These are phyloP conservation scores for Penaeus chinensis DNA, from an alignment of 1,140 invertebrate genomes.

Conservation along the genomic window DNA sequence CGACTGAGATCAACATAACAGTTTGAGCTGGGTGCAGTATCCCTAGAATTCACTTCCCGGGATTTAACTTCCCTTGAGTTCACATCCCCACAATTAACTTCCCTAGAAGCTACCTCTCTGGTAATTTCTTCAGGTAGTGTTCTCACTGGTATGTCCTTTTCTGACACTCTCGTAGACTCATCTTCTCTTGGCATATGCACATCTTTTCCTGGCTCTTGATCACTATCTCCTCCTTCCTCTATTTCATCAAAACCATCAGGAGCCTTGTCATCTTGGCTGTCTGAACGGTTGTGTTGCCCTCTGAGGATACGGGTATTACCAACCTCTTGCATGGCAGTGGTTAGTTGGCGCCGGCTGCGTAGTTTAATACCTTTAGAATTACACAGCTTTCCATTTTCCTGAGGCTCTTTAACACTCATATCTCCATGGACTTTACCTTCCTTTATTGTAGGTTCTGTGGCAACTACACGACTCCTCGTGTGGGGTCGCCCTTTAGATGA, in stretches of 20 bases:
- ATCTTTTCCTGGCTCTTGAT: slow-evolving; percentile 20
- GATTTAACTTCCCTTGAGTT: slow-evolving; percentile 14
- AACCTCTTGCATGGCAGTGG: slow-evolving; percentile 44
- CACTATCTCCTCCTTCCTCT: slow-evolving; percentile 35
- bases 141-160: slow-evolving; percentile 16
- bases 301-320: slow-evolving; percentile 44
- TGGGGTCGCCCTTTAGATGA: slow-evolving; percentile 36
- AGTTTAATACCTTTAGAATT: slow-evolving; percentile 43
- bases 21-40: slow-evolving; percentile 51
- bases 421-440: slow-evolving; percentile 34
- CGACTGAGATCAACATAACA: slow-evolving; percentile 58
- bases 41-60: slow-evolving; percentile 13
- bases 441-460: slow-evolving; percentile 25
- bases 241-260: slow-evolving; percentile 24
- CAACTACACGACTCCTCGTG: slow-evolving; percentile 44
- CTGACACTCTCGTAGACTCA: slow-evolving; percentile 45
- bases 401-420: not conserved
- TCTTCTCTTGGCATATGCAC: slow-evolving; percentile 16
- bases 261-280: slow-evolving; percentile 17
- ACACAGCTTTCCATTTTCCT: slow-evolving; percentile 11
- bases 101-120: slow-evolving; percentile 25
- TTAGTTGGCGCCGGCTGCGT: slow-evolving; percentile 45
- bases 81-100: not conserved
- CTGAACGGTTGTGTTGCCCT: slow-evolving; percentile 38
- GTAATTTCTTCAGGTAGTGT: slow-evolving; percentile 23